Conservation (phyloP, 37 sponge, comb jelly and placozoan genomes). For the Beroe ovata region DNA sequence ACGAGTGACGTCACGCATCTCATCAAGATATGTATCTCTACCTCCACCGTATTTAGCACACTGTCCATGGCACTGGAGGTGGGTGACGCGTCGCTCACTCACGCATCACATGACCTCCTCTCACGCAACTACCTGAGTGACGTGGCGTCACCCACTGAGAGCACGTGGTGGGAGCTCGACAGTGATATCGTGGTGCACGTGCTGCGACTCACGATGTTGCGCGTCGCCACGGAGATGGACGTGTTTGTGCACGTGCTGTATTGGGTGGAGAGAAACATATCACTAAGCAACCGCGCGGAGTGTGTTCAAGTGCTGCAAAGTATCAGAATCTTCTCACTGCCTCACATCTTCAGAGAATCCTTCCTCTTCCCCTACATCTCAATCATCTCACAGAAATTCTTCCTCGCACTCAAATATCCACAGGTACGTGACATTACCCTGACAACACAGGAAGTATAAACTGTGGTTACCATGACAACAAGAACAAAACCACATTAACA, state of each 20-base stretch:
- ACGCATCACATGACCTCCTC: conserved; percentile 25
- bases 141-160: conserved; percentile 11
- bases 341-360: conserved; percentile 27
- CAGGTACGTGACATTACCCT: no score
- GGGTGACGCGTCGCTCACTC: neutral
- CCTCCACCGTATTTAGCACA: neutral
- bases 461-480: neutral
- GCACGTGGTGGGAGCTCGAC: conserved; percentile 19
- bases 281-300: conserved; percentile 9
- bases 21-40: neutral
- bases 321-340: neutral
- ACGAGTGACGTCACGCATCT: neutral
- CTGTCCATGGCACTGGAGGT: conserved; percentile 7
- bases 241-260: conserved; percentile 65
- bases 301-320: conserved; percentile 21
- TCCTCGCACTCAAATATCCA: conserved; percentile 67
- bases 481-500: neutral
- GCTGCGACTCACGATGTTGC: conserved; percentile 1
- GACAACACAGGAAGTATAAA: no score
- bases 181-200: conserved; percentile 37
- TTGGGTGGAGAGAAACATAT: conserved; percentile 60
- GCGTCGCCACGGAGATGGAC: conserved; percentile 51
- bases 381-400: conserved; percentile 40
- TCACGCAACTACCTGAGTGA: neutral
- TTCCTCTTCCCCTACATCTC: conserved; percentile 60